Percentiles rank a stretch among this genome's conserved stretches.
Conservation (phyloP, 2,888 invertebrate species). For the Tetramorium bicarinatum region DNA sequence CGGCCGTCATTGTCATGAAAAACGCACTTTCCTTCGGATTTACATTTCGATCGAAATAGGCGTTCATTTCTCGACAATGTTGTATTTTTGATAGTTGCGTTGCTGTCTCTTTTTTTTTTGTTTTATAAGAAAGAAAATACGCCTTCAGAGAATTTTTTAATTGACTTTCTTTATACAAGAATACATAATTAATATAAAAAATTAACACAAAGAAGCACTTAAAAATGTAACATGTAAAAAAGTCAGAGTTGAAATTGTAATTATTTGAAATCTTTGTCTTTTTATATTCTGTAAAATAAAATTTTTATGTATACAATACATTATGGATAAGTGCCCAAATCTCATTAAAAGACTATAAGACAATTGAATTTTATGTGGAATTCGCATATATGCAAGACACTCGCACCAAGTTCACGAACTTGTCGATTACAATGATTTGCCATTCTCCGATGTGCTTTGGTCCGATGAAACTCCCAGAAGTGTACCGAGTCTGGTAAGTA, state of each 20-base stretch:
- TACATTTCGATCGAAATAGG: not conserved
- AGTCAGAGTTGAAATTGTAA: not conserved
- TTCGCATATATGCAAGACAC: not conserved
- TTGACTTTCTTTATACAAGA: not conserved
- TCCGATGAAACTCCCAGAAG: slow-evolving; percentile 33
- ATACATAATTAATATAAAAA: not conserved
- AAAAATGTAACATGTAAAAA: not conserved
- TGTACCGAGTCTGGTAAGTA: slow-evolving; percentile 33
- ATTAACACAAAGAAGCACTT: not conserved
- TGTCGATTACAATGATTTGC: slow-evolving; percentile 17
- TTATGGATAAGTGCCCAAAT: not conserved
- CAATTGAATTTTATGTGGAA: not conserved
- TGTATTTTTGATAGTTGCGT: not conserved
- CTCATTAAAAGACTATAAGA: not conserved
- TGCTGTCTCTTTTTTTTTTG: too few relatives aligned
- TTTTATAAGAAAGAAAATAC: not conserved
- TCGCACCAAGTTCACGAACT: not conserved
- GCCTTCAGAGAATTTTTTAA: not conserved
- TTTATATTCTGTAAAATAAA: not conserved
- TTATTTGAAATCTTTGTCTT: not conserved
- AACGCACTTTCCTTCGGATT: slow-evolving; percentile 15
- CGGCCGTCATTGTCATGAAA: slow-evolving; percentile 46
- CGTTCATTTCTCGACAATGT: slow-evolving; percentile 7
- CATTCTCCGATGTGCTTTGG: slow-evolving; percentile 21
- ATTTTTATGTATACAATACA: not conserved